Evolutionary conservation across 2,888 invertebrate genomes (phyloP).

Genomic region (Hirudinaria manillensis): DNA sequence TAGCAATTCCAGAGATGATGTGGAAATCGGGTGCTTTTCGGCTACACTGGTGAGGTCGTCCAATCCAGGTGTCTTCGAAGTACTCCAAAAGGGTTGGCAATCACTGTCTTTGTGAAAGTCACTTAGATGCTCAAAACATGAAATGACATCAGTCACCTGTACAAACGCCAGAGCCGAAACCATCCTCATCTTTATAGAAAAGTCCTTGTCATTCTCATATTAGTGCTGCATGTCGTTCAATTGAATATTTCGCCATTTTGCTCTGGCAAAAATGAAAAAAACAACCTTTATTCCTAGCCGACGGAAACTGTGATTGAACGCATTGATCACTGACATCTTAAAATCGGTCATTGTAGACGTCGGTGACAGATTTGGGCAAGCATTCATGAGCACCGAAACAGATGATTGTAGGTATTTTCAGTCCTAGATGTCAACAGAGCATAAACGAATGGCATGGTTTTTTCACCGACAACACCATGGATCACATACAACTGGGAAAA

Average conservation of each 20-base stretch:
- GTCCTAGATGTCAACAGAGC: neutral
- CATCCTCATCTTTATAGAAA: neutral
- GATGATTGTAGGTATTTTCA: conserved; percentile 3
- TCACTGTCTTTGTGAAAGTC: neutral
- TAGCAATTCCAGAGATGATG: too few species aligned
- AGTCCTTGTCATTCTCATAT: neutral
- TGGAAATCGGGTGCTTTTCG: neutral
- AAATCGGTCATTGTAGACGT: neutral
- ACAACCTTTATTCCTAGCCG: neutral
- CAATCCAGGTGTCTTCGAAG: conserved; percentile 16
- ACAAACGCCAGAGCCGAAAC: neutral
- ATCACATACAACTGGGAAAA: neutral
- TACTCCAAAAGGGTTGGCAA: neutral
- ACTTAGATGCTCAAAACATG: neutral
- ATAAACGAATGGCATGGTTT: too few species aligned
- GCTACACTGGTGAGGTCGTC: neutral
- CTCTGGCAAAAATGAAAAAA: neutral
- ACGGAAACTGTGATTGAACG: neutral
- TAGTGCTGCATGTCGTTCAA: neutral
- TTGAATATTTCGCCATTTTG: neutral
- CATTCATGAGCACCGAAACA: neutral
- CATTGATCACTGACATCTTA: neutral
- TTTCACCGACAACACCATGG: neutral
- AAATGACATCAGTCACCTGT: neutral
- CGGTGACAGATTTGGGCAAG: too few species aligned